Conservation (phyloP, 2,888 invertebrate species). For the Conomelus anceps region DNA sequence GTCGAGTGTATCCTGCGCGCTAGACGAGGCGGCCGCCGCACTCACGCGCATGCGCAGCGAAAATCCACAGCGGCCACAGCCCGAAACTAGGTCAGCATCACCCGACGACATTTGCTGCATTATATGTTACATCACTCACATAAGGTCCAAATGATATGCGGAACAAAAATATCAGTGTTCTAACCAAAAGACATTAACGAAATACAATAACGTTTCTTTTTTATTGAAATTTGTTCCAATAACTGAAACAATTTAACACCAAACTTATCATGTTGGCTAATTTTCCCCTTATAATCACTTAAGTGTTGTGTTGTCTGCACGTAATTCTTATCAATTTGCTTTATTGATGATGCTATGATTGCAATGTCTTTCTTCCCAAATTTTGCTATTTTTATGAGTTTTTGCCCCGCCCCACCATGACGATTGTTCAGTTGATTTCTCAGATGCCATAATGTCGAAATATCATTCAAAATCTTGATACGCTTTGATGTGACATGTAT, state of each 20-base stretch:
- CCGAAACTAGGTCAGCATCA: conserved; percentile 42
- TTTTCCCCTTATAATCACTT: too few species aligned
- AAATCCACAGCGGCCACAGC: conserved; percentile 60
- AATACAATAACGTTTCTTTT: neutral
- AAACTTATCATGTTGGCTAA: neutral
- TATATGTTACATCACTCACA: neutral
- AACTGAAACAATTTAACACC: neutral
- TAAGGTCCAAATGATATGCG: neutral
- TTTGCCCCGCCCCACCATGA: too few species aligned
- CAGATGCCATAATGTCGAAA: too few species aligned
- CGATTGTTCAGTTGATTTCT: too few species aligned
- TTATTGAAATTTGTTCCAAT: too few species aligned
- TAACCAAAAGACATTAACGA: neutral
- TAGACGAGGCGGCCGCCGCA: conserved; percentile 95
- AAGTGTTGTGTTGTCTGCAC: neutral
- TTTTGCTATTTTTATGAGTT: too few species aligned
- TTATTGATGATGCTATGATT: neutral
- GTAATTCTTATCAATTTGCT: neutral
- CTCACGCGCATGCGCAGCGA: conserved; percentile 93
- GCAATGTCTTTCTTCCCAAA: neutral
- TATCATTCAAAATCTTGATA: too few species aligned
- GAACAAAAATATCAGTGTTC: neutral
- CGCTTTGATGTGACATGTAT: too few species aligned
- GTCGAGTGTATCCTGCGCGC: conserved; percentile 84
- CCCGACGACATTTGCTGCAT: conserved; percentile 17